Base-by-base conservation (phyloP, 2,113 vertebrate genomes). In the Passer montanus region DNA sequence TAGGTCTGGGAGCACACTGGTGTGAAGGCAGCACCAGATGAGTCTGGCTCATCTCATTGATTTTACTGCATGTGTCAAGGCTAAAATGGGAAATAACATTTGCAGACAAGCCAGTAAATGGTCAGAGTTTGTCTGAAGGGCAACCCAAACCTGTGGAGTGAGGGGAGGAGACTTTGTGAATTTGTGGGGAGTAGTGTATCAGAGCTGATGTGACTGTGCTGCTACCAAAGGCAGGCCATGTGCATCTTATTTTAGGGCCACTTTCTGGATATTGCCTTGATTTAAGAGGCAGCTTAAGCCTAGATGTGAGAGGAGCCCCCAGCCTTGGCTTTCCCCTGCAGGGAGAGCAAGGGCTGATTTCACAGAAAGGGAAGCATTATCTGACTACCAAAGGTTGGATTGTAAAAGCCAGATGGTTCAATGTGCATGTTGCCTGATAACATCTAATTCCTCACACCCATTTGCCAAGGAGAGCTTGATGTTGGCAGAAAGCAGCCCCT, bases 381-480 rank as follows among this genome's bases (percentile, higher is more conserved):
- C 28, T 16, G 21, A 7, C 20, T 89, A 44, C 49, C 22, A 26
- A 5, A 69, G 22, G n/a, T 16, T 70, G 4, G 6, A 8, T 23
- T 59, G 76, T 49, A 63, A 13, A 79, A 94, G 58, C 9, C 27
- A 26, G 23, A 21, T 52, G 52, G 30, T 70, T 89, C 68, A n/a
- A 12, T 80, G 41, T 20, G 9, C 6, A 0, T 0, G 0, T 67
- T 79, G 13, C 47, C 17, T 1, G 4, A 16, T 33, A 50, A n/a
- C 27, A 60, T 56, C 58, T 77, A 33, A 49, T 21, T 76, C 50
- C 77, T 91, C 18, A 11, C 21, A 22, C 22, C 58, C 5, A 0
- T n/a, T 67, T 12, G 26, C 17, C 16, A 8, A 55, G 63, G 44
- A 84, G n/a, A 39, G 15, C 37, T 75, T 35, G 35, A 11, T 50